Evolutionary conservation across 2,797 vertebrate genomes (phyloP).

Genomic region (Macrochelys suwanniensis): DNA sequence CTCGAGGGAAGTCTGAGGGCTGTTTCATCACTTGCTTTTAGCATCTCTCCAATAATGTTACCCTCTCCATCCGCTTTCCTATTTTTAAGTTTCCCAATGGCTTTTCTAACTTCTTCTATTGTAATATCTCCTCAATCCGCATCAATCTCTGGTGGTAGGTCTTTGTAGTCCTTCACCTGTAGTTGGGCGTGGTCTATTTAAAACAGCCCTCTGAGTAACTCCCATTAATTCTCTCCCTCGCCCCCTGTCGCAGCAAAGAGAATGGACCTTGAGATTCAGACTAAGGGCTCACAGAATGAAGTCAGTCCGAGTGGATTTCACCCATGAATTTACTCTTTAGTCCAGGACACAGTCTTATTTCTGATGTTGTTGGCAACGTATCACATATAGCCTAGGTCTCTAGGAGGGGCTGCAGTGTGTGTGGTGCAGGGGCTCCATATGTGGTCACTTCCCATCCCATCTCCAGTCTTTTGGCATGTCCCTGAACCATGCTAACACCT

Average conservation of each 20-base stretch:
- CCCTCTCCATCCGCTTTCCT: no score
- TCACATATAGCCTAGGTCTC: neutral
- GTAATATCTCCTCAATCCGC: no score
- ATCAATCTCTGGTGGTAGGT: no score
- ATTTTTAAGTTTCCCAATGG: no score
- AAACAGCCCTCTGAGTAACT: neutral
- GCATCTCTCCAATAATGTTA: no score
- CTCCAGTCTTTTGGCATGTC: neutral
- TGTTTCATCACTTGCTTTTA: no score
- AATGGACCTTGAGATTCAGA: neutral
- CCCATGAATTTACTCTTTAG: neutral
- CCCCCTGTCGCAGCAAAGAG: neutral
- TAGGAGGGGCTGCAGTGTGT: neutral
- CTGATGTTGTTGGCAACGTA: neutral
- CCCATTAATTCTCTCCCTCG: neutral
- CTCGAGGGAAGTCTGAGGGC: no score
- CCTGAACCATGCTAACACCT: neutral
- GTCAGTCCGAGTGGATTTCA: neutral
- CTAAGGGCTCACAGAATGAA: neutral
- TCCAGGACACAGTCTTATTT: neutral
- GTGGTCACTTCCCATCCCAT: neutral
- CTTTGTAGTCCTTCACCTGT: no score
- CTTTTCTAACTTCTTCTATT: no score
- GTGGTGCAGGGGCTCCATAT: neutral
- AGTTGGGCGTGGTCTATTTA: no score